These are phyloP conservation scores for Polia nebulosa DNA, from an alignment of 2,888 invertebrate species.

Conservation along the genomic window DNA sequence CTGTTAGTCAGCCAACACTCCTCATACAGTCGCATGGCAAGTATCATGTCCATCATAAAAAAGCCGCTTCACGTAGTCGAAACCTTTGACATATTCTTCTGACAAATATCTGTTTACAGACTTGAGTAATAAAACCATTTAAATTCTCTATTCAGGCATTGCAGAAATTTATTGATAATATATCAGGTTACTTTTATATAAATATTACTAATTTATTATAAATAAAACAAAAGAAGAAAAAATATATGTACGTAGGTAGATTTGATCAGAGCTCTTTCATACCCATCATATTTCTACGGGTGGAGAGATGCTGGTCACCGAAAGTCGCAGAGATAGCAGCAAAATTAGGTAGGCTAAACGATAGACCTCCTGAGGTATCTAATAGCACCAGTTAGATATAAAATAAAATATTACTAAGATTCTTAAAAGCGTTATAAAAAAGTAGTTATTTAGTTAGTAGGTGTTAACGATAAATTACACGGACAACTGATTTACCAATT, in stretches of 20 bases:
- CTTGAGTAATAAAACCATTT: too few relatives aligned
- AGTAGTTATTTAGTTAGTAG: neutral
- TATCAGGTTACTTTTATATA: neutral
- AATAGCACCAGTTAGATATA: conserved; percentile 10
- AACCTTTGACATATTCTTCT: neutral
- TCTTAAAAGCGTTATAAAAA: neutral
- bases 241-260: neutral
- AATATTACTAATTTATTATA: neutral
- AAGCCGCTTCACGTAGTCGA: neutral
- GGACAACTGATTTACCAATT: neutral
- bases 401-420: neutral
- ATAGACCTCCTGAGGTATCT: conserved; percentile 26
- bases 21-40: neutral
- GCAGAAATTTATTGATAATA: conserved; percentile 20
- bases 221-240: too few relatives aligned
- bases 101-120: neutral
- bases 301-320: neutral
- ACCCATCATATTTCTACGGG: too few relatives aligned
- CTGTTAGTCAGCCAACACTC: neutral
- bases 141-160: neutral
- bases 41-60: neutral
- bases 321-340: conserved; percentile 15
- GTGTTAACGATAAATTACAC: neutral
- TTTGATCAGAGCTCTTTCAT: neutral
- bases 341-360: conserved; percentile 12